Conservation (phyloP, 2,888 invertebrate species). For the Caenorhabditis panamensis region DNA sequence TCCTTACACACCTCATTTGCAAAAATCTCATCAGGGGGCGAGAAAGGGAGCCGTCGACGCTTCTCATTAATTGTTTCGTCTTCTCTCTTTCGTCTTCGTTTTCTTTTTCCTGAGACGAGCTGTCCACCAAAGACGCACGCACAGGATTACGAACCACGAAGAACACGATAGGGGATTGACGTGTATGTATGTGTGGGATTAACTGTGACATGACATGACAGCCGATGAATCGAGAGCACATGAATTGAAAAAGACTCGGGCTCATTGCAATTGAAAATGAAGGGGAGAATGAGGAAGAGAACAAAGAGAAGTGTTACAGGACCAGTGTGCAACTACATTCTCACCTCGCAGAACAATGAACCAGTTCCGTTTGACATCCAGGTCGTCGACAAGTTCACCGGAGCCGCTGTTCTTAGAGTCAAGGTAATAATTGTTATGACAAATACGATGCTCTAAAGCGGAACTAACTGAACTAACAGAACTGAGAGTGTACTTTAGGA, state of each 20-base stretch:
- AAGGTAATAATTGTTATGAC: constrained; percentile 59
- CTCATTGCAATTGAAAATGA: too few relatives aligned
- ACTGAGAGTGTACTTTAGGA: constrained; percentile 55
- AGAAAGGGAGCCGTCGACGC: constrained; percentile 18
- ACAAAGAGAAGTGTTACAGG: constrained; percentile 67
- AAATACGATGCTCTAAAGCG: neutral
- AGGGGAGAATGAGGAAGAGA: neutral
- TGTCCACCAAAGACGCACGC: constrained; percentile 34
- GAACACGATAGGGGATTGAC: constrained; percentile 51
- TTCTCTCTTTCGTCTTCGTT: constrained; percentile 8
- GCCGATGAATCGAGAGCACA: constrained; percentile 38
- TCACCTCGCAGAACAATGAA: constrained; percentile 66
- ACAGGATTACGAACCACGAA: constrained; percentile 51
- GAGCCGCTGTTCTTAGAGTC: constrained; percentile 76
- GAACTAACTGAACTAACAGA: constrained; percentile 1
- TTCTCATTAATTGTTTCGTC: constrained; percentile 54
- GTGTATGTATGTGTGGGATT: constrained; percentile 33
- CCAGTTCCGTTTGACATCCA: constrained; percentile 75
- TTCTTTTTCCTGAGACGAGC: constrained; percentile 11
- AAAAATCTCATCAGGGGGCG: constrained; percentile 42
- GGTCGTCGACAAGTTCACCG: constrained; percentile 76
- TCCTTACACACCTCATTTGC: constrained; percentile 50
- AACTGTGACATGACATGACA: constrained; percentile 55
- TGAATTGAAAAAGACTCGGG: constrained; percentile 30
- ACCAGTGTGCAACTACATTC: constrained; percentile 78